phyloP scores from a whole-genome alignment of 2,888 invertebrate genomes.

The Agrochola lota region DNA sequence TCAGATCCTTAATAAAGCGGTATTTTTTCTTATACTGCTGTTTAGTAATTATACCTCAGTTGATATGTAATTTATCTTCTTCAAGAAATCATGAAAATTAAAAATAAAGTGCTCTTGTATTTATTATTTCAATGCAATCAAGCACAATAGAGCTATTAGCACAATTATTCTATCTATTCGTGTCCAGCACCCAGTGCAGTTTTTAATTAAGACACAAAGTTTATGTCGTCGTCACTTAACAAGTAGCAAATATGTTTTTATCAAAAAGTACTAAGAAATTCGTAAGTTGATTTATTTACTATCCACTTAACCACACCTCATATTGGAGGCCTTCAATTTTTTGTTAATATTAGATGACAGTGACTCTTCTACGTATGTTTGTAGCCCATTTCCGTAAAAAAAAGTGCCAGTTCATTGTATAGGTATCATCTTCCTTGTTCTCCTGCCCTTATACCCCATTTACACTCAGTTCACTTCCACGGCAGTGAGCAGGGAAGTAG shows the following conservation, averaged over 20 bases:
- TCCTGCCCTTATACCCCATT: background rate
- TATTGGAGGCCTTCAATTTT: background rate
- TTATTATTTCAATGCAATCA: conserved; percentile 9
- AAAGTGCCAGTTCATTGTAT: background rate
- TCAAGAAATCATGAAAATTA: background rate
- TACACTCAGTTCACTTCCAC: no score
- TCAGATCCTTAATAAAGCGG: background rate
- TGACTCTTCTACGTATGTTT: background rate
- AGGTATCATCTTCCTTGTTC: no score
- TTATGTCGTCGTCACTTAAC: background rate
- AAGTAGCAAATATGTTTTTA: conserved; percentile 17
- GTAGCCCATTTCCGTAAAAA: background rate
- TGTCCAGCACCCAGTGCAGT: background rate
- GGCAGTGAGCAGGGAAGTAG: no score
- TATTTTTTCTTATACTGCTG: no score
- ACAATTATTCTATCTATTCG: background rate
- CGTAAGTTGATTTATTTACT: conserved; percentile 27
- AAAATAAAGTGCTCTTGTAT: background rate
- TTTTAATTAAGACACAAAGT: background rate
- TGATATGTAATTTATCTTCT: background rate
- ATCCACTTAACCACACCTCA: conserved; percentile 16
- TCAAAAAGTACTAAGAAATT: background rate
- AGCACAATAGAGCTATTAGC: conserved; percentile 16
- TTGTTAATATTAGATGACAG: background rate
- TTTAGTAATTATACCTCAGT: no score